phyloP scores from a whole-genome alignment of 2,797 vertebrate species.

The Rhinophrynus dorsalis region DNA sequence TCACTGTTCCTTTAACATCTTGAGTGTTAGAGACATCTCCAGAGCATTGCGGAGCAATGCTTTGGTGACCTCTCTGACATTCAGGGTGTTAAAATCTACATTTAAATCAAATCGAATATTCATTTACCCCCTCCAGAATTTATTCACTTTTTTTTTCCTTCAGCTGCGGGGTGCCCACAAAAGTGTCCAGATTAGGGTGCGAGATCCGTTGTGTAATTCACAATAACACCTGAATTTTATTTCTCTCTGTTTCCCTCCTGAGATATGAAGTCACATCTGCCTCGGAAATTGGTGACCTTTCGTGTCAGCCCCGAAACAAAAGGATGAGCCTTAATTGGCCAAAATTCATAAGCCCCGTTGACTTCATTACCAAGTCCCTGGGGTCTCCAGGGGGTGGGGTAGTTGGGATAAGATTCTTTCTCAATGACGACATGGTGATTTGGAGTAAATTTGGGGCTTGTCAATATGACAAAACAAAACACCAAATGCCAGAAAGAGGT shows the following conservation, averaged over 20 bases:
- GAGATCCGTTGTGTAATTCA: background rate
- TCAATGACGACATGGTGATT: slow-evolving; percentile 19
- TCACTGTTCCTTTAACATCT: too few relatives aligned
- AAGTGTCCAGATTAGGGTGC: too few relatives aligned
- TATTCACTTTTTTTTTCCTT: too few relatives aligned
- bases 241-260: slow-evolving; percentile 24
- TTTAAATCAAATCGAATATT: too few relatives aligned
- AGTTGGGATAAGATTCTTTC: slow-evolving; percentile 8
- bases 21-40: too few relatives aligned
- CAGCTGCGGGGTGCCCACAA: too few relatives aligned
- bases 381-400: background rate
- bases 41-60: too few relatives aligned
- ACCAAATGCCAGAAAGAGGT: too few relatives aligned
- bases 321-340: slow-evolving; percentile 40
- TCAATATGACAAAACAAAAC: too few relatives aligned
- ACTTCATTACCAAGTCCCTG: slow-evolving; percentile 45
- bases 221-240: background rate
- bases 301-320: slow-evolving; percentile 42
- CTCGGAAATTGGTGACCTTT: slow-evolving; percentile 41
- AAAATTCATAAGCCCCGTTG: slow-evolving; percentile 45
- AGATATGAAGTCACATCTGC: slow-evolving; percentile 46
- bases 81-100: too few relatives aligned
- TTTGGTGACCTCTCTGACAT: too few relatives aligned
- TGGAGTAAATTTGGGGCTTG: slow-evolving; percentile 2
- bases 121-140: too few relatives aligned